Conservation (phyloP, 2,797 vertebrate species). For the Manis crassicaudata region DNA sequence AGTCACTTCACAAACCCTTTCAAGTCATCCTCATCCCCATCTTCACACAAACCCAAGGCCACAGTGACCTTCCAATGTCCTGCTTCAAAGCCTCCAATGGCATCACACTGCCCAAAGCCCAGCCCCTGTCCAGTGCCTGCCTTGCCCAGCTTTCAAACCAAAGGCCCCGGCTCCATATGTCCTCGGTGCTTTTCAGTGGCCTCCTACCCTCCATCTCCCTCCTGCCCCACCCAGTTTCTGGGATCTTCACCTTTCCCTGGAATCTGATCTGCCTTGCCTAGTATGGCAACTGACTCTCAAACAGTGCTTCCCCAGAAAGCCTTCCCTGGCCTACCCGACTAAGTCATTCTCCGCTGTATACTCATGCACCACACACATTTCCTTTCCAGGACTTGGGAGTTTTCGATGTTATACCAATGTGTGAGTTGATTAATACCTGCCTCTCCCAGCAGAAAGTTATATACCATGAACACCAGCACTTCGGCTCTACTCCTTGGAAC, state of each 20-base stretch:
- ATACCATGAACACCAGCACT: rapidly evolving
- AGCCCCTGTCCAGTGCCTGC: too few relatives aligned
- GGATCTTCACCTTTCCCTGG: background rate
- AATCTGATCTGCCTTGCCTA: background rate
- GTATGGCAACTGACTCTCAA: too few relatives aligned
- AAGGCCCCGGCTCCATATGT: background rate
- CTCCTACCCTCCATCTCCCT: background rate
- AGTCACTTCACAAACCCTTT: background rate
- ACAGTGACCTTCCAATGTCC: background rate
- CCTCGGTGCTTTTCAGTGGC: background rate
- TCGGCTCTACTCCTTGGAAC: background rate
- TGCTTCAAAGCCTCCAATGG: background rate
- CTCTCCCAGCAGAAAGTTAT: background rate
- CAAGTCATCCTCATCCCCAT: too few relatives aligned
- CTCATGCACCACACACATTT: background rate
- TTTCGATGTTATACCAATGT: rapidly evolving
- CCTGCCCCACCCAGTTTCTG: background rate
- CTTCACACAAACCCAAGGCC: background rate
- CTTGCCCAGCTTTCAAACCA: background rate
- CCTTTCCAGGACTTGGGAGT: background rate
- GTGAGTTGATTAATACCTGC: background rate
- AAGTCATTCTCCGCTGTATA: background rate
- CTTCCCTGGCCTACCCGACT: background rate
- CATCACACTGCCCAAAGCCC: background rate
- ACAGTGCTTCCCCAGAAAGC: background rate